A percentile compares a stretch with the other conserved stretches of the same genome.
phyloP scores from a whole-genome alignment of 2,888 invertebrate genomes.

The Chalcis sispes region DNA sequence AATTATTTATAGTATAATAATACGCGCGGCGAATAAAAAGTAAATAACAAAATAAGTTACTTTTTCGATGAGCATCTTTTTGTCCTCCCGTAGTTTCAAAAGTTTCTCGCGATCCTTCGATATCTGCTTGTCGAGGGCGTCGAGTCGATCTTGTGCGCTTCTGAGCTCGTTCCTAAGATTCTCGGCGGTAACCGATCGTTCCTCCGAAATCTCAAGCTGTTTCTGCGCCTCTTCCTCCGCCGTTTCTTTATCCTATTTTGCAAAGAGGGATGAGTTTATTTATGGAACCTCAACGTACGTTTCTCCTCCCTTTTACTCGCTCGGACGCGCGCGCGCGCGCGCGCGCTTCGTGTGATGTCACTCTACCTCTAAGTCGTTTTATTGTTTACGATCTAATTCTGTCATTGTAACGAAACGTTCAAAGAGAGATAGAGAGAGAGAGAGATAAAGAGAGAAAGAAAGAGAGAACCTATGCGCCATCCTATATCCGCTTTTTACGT shows the following conservation, averaged over 20 bases:
- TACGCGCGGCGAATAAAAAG: no score
- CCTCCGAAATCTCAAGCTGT: slow-evolving; percentile 64
- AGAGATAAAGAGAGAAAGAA: no score
- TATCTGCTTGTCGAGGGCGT: slow-evolving; percentile 69
- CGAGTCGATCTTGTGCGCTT: slow-evolving; percentile 65
- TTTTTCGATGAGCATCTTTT: slow-evolving; percentile 71
- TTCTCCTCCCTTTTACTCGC: no score
- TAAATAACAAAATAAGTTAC: slow-evolving; percentile 56
- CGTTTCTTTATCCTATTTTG: slow-evolving; percentile 68
- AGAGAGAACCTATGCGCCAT: no score
- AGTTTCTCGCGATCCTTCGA: slow-evolving; percentile 72
- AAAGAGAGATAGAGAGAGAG: no score
- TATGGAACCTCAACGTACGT: slow-evolving; percentile 30
- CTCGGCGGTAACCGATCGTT: slow-evolving; percentile 64
- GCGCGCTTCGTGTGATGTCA: slow-evolving; percentile 37
- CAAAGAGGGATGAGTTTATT: slow-evolving; percentile 33
- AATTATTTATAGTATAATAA: not conserved
- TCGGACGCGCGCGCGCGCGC: no score
- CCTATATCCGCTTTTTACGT: no score
- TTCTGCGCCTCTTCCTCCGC: slow-evolving; percentile 63
- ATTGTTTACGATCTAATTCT: slow-evolving; percentile 33
- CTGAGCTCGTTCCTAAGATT: slow-evolving; percentile 71
- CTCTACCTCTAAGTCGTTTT: not conserved
- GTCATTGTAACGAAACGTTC: slow-evolving; percentile 9
- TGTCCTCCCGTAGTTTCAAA: slow-evolving; percentile 71